Percentiles rank a stretch among this genome's conserved stretches.
Evolutionary conservation across 2,888 invertebrate genomes (phyloP).

Genomic region (Dione vanillae): DNA sequence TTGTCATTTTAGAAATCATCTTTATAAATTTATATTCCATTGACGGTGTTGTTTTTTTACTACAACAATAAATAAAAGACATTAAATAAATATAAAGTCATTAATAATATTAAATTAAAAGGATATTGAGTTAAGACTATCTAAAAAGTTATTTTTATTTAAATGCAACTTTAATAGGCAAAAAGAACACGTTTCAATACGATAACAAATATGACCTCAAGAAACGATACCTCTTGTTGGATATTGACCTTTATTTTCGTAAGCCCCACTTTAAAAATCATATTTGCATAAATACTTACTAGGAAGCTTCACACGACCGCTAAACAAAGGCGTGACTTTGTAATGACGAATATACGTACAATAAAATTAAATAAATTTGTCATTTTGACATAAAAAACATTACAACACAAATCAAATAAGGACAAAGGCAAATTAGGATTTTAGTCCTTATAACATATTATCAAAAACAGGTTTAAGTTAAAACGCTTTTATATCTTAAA

Average conservation of each 20-base stretch:
- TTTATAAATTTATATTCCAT: not conserved
- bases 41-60: too few relatives aligned
- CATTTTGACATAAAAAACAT: too few relatives aligned
- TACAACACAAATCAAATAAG: too few relatives aligned
- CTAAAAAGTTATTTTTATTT: not conserved
- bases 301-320: not conserved
- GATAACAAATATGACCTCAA: constrained; percentile 14
- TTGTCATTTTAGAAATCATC: not conserved
- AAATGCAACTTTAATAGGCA: not conserved
- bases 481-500: too few relatives aligned
- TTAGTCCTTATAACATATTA: too few relatives aligned
- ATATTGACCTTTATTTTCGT: constrained; percentile 4
- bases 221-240: constrained; percentile 7
- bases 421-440: too few relatives aligned
- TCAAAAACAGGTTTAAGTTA: too few relatives aligned
- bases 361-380: too few relatives aligned
- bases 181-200: not conserved
- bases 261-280: not conserved
- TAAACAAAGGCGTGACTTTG: not conserved
- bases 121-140: too few relatives aligned
- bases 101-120: too few relatives aligned
- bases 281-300: constrained; percentile 8
- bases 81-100: too few relatives aligned
- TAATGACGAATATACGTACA: not conserved
- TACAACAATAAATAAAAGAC: too few relatives aligned